Evolutionary conservation across 2,888 invertebrate genomes (phyloP).

Genomic region (Strigamia crassipes): DNA sequence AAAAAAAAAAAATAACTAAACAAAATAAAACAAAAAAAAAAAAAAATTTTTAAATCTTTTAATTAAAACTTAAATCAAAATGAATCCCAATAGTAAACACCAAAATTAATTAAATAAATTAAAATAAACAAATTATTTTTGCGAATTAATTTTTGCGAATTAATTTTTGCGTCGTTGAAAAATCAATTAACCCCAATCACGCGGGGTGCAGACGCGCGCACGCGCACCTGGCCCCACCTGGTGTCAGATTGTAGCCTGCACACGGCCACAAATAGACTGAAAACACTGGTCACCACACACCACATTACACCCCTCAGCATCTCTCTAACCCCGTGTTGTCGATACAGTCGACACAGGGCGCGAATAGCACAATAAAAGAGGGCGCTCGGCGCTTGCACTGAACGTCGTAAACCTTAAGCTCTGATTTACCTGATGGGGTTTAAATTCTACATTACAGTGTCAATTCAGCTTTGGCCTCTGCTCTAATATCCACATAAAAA

Average conservation of each 20-base stretch:
- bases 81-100: too few relatives aligned
- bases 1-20: background rate
- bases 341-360: constrained; percentile 3
- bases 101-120: too few relatives aligned
- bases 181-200: background rate
- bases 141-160: too few relatives aligned
- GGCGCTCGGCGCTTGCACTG: background rate
- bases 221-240: background rate
- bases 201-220: background rate
- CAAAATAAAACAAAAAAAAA: background rate
- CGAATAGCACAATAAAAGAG: constrained; percentile 4
- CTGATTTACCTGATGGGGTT: constrained; percentile 10
- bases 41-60: too few relatives aligned
- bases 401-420: constrained; percentile 3
- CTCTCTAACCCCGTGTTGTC: background rate
- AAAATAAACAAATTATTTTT: too few relatives aligned
- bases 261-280: background rate
- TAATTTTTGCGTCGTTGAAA: too few relatives aligned
- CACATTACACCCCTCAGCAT: background rate
- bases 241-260: background rate
- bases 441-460: constrained; percentile 4
- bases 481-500: constrained; percentile 7
- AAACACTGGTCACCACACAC: constrained; percentile 10
- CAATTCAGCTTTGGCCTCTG: background rate
- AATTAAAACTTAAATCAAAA: too few relatives aligned